Evolutionary conservation across 1,140 invertebrate species (phyloP), one percentile per base, ranked within the genome.

Genomic region (Archegozetes longisetosus): DNA sequence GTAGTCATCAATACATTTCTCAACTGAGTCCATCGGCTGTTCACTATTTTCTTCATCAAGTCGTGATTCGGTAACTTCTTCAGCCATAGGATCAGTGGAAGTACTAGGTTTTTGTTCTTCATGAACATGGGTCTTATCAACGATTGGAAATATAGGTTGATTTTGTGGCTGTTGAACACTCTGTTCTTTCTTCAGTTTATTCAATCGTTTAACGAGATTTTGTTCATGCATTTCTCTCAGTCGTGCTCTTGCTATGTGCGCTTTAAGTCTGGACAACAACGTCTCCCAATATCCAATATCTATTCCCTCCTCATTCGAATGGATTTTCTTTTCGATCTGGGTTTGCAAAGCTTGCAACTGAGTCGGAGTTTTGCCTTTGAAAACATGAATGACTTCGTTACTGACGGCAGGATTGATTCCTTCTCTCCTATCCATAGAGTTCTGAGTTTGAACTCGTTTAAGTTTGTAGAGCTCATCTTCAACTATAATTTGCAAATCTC

Each of bases 271-370:
- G 46, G 86, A 88, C 9, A 95, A 76, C 50, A 98, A 73, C 51
- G 86, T 88, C 75, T 98, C 93, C 92, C 93, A 98, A 73, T 96
- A 98, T 70, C 73, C 88, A 62, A 97, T 85, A 75, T 99, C 94
- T 48, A 96, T 82, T 32, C 91, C 92, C 70, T 92, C 88, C 49
- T 82, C 80, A 55, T 85, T 81, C 0, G 81, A 80, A 64, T 75
- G 77, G 29, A 95, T 86, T 77, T 98, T 98, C 9, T 77, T 76
- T 72, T 91, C 86, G 65, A 99, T 97, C 70, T 87, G 82, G 17
- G 76, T 72, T 69, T 95, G 84, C 61, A 98, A 73, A 49, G 82
- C 79, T 64, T 84, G 80, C 57, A 98, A 74, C 70, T 96, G 88
- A 1, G 78, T 76, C 1, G 89, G 85, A 0, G 86, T 86, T 76